Base-by-base conservation (phyloP, 2,113 vertebrate genomes). In the Excalfactoria chinensis region DNA sequence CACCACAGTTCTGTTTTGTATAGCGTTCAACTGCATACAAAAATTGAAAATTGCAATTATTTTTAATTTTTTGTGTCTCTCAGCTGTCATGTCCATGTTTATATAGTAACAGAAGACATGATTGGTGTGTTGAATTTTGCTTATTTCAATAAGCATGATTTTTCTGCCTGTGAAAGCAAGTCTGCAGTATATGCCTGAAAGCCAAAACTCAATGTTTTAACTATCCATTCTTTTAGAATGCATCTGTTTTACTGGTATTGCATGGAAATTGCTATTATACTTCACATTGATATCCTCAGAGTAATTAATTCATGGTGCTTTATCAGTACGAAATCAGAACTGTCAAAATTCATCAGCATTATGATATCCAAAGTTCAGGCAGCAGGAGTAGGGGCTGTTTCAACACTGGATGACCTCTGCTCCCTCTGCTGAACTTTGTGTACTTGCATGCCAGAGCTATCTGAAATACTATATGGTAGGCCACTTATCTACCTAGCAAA, bases 361-460 rank as follows among this genome's bases (percentile, higher is more conserved):
- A 16, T 0, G 3, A 1, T 73, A n/a, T 2, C 13, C 43, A 51
- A 64, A 32, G 23, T 68, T 84, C 30, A 85, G 40, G 40, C 44
- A 63, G 44, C 28, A 63, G 26, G 13, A 73, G 18, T 34, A 86
- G 41, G 43, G 84, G 35, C 25, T 51, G 14, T 75, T 89, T 41
- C 59, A 76, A 28, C 12, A 30, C 18, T 5, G 63, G 34, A 28
- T 64, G 44, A 49, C 56, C 15, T 77, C 21, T 64, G 17, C 9
- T 77, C 26, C 35, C 19, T 11, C 11, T 43, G 8, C 13, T 86
- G 51, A 73, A 35, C 37, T 73, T 37, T 71, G 7, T 48, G 25
- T 48, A 30, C 8, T 83, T 0, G 0, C 18, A 13, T 68, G 23
- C 35, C 0, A 1, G 77, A 35, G 26, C 62, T 53, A 3, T 18